A percentile compares a stretch with the other conserved stretches of the same genome.
phyloP scores from a whole-genome alignment of 23 tunicate species.

The Trididemnum miniatum region DNA sequence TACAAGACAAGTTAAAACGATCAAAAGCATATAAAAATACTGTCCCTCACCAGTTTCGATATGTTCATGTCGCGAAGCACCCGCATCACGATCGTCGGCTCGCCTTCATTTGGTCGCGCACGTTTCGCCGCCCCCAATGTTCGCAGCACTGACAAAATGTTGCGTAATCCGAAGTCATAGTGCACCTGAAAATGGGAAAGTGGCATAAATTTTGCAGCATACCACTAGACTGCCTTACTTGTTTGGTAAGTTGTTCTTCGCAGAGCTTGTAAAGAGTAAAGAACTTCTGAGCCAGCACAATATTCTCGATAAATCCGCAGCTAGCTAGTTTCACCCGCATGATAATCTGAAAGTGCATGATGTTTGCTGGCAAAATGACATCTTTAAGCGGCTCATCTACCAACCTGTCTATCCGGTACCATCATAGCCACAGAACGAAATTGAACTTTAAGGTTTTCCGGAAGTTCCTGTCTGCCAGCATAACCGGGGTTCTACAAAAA shows the following conservation, averaged over 20 bases:
- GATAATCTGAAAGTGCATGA: conserved; percentile 84
- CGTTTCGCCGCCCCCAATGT: conserved; percentile 94
- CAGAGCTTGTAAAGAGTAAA: conserved; percentile 94
- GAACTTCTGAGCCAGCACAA: conserved; percentile 95
- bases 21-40: background rate
- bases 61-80: conserved; percentile 96
- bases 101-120: conserved; percentile 86
- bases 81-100: conserved; percentile 95
- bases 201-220: too few relatives aligned
- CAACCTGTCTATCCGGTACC: conserved; percentile 99
- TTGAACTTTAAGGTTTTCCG: conserved; percentile 97
- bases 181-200: conserved; percentile 72
- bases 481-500: conserved; percentile 93
- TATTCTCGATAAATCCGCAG: conserved; percentile 94
- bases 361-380: too few relatives aligned
- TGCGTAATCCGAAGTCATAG: conserved; percentile 97
- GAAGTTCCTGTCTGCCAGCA: conserved; percentile 98
- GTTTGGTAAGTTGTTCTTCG: conserved; percentile 99
- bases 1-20: background rate
- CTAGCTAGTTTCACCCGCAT: conserved; percentile 98
- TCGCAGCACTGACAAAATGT: conserved; percentile 93
- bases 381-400: too few relatives aligned
- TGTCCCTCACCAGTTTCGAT: conserved; percentile 92
- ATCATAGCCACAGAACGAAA: conserved; percentile 99
- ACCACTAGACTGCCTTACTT: too few relatives aligned